Base-by-base conservation (phyloP, 2,113 vertebrate species). In the Puntigrus tetrazona region DNA sequence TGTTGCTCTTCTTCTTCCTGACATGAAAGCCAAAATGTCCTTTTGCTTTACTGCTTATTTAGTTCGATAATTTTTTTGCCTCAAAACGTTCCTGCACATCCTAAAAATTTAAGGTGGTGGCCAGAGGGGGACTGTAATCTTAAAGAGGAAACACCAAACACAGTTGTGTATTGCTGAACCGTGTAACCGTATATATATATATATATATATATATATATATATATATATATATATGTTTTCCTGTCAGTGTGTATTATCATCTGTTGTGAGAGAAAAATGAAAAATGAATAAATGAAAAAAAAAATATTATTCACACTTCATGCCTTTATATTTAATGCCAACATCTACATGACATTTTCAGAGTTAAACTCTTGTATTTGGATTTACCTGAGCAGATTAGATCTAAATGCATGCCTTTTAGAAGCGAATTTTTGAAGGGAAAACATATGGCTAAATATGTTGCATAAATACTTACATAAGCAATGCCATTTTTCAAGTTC, bases 11-110 rank as follows among this genome's bases (percentile, higher is more conserved):
- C 70, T 87, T 85, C 82, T 78, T 87, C 34, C 55, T 3, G 8
- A 41, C 34, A 13, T 78, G 65, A 74, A 87, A 87, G 78, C 43
- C 43, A 45, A 85, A 85, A 85, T 16, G 79, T 85, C 55, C 6
- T 22, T 41, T 55, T 73, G 63, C 27, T 82, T 82, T 87, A 82
- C 73, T 10, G 52, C 72, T 63, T 18, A 16, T 77, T 70, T 63
- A 27, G 83, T 84, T 76, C 78, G 34, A 78, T 72, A 72, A 61
- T 29, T 41, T 78, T 59, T 70, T 72, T 5, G 11, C 29, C 78
- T 57, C 25, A 59, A 41, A 82, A 83, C 4, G 20, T 29, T n/a
- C 41, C 45, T 41, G 34, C 75, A 47, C 13, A 16, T n/a, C 3
- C n/a, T 18, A 47, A 3, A 22, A 0, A 11, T 55, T 76, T 76